Percentiles rank a stretch among this genome's conserved stretches.
These are phyloP conservation scores for Brachionus plicatilis DNA, from an alignment of 1,140 invertebrate species.

Conservation along the genomic window DNA sequence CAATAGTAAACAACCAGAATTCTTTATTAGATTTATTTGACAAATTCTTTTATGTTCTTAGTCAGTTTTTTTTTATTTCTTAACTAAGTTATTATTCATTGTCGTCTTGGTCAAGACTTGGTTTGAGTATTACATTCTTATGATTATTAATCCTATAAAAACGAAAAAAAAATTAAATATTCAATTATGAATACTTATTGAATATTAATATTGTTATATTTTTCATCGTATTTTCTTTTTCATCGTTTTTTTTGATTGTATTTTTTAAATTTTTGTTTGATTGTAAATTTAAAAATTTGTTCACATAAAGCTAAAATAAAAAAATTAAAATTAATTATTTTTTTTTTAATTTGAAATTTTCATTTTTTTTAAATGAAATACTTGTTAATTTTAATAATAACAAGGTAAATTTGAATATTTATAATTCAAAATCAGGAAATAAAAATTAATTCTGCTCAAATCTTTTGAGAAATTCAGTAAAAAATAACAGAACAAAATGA, in stretches of 20 bases:
- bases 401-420: too few relatives aligned
- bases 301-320: not conserved
- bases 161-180: not conserved
- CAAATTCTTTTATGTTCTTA: not conserved
- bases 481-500: too few relatives aligned
- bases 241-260: not conserved
- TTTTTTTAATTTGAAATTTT: not conserved
- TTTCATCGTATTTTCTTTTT: not conserved
- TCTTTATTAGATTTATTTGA: not conserved
- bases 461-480: too few relatives aligned
- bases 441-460: too few relatives aligned
- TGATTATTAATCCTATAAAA: not conserved
- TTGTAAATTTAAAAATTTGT: constrained; percentile 29
- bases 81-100: not conserved
- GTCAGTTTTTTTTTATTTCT: not conserved
- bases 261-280: constrained; percentile 13
- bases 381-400: not conserved
- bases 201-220: not conserved
- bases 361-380: too few relatives aligned
- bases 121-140: not conserved
- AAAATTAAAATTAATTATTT: not conserved
- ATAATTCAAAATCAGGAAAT: too few relatives aligned
- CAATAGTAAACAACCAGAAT: not conserved
- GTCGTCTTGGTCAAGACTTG: not conserved
- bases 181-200: not conserved